Conservation (phyloP, 2,797 vertebrate species). For the Hypotaenidia philippensis region DNA sequence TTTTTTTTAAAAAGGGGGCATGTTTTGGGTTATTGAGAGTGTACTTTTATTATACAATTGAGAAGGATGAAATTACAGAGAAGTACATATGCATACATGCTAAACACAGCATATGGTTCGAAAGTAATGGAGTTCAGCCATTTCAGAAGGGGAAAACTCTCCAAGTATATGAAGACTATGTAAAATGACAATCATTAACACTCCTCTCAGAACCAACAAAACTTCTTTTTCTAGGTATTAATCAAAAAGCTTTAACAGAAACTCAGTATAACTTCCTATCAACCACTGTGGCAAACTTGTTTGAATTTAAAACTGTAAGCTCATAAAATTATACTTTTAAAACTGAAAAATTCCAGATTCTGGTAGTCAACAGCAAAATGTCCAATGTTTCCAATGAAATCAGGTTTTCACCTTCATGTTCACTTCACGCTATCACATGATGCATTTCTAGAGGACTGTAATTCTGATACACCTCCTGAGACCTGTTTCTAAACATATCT, state of each 20-base stretch:
- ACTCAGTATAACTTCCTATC: neutral
- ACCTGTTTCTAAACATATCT: neutral
- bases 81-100: neutral
- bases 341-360: neutral
- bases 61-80: neutral
- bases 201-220: neutral
- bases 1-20: neutral
- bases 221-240: neutral
- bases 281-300: neutral
- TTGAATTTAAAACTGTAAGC: neutral
- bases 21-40: neutral
- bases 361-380: neutral
- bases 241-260: neutral
- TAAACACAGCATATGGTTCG: neutral
- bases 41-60: neutral
- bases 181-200: neutral
- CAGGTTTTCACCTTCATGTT: neutral
- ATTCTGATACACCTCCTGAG: neutral
- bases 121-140: neutral
- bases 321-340: neutral
- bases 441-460: neutral
- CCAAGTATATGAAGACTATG: neutral
- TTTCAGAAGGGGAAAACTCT: neutral
- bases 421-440: rapidly evolving
- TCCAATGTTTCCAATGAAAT: neutral